Evolutionary conservation across 2,797 vertebrate genomes (phyloP), one percentile per base, ranked within the genome.

Genomic region (Eospalax fontanierii): DNA sequence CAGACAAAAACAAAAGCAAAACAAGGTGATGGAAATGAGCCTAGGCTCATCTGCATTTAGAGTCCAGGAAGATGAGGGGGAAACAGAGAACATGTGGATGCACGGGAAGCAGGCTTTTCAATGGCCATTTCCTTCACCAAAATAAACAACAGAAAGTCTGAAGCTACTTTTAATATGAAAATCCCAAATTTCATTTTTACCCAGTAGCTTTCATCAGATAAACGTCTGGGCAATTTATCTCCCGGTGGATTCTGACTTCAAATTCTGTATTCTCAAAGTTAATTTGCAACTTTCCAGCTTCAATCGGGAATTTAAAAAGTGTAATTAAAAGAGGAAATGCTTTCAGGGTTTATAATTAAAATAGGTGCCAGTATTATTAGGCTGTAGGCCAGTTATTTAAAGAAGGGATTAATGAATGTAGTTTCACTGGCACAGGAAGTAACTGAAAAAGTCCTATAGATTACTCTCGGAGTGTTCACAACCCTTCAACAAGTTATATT

Each of bases 281-380:
- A 92, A 96, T 96, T 92, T 96, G 71, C 73, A 95, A 89, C 89
- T 96, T 95, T 95, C 81, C 50, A 87, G 76, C 68, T 91, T 94
- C 94, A 92, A 18, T 2, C 93, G 94, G 91, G 89, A 96, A 87
- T 96, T 95, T 91, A 21, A 89, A 97, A 97, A 94, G 63, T 75
- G 16, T 96, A 97, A 97, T 97, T 97, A 91, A 96, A 97, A 95
- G 95, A 96, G 76, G 50, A 97, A 97, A 84, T 92, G 63, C 78
- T 4, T 95, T 96, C 94, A 94, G 78, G 57, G 68, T 95, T 97
- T 95, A 92, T 90, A 96, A 97, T 97, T 97, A 97, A 97, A 96
- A 91, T 94, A 93, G 79, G 80, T 95, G 76, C 87, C 95, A 91
- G 8, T 85, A 81, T 96, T 95, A 93, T 93, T 92, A 96, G 85